Evolutionary conservation across 2,797 vertebrate genomes (phyloP).

Genomic region (Pachyuromys duprasi): DNA sequence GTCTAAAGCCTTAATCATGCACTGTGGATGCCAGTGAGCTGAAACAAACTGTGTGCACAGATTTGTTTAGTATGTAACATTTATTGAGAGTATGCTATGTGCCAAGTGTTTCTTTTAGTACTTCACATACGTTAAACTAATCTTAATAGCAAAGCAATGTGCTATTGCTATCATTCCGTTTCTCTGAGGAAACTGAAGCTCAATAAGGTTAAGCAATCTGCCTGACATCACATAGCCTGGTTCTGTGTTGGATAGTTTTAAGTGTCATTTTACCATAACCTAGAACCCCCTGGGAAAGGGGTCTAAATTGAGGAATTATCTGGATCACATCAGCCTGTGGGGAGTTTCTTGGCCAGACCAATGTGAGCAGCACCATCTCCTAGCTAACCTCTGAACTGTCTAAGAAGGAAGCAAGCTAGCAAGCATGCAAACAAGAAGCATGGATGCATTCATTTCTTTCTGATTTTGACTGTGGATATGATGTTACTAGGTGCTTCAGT

Average conservation of each 20-base stretch:
- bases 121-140: background rate
- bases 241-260: background rate
- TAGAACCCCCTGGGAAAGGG: background rate
- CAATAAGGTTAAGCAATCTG: background rate
- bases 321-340: background rate
- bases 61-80: conserved; percentile 18
- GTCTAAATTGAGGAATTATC: background rate
- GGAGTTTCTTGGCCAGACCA: background rate
- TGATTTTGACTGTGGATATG: background rate
- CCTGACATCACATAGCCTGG: background rate
- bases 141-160: background rate
- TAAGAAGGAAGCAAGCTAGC: background rate
- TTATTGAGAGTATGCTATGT: background rate
- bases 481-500: background rate
- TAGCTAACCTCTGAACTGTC: background rate
- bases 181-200: background rate
- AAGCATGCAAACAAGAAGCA: too few species aligned
- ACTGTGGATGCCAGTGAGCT: background rate
- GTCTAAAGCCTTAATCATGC: background rate
- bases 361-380: background rate
- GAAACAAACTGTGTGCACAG: background rate
- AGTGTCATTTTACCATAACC: background rate
- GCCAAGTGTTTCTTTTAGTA: background rate
- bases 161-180: background rate
- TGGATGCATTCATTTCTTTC: background rate